Evolutionary conservation across 1,140 invertebrate species (phyloP).

Genomic region (Drosophila asahinai): DNA sequence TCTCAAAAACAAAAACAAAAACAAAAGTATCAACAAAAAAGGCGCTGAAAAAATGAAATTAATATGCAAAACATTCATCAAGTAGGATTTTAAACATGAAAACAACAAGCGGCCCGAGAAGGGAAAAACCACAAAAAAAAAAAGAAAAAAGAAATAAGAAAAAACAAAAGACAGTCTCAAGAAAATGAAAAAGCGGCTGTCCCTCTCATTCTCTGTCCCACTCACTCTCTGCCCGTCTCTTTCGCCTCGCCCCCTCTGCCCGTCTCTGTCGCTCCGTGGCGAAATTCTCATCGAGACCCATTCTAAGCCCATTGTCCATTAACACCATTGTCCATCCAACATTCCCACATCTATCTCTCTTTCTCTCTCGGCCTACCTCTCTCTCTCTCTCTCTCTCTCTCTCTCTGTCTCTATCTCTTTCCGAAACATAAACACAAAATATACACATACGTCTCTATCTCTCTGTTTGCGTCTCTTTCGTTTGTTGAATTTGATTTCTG

Average conservation of each 20-base stretch:
- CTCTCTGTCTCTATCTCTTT: constrained; percentile 13
- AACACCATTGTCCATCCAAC: constrained; percentile 75
- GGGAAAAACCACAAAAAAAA: constrained; percentile 14
- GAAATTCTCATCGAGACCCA: constrained; percentile 41
- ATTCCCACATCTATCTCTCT: constrained; percentile 56
- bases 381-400: constrained; percentile 22
- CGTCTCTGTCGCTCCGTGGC: constrained; percentile 21
- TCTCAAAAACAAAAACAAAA: constrained; percentile 9
- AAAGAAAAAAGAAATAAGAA: neutral
- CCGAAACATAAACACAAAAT: constrained; percentile 5
- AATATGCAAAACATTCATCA: constrained; percentile 55
- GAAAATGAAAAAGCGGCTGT: constrained; percentile 40
- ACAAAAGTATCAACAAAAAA: neutral
- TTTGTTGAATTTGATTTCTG: constrained; percentile 46
- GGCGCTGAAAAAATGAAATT: constrained; percentile 44
- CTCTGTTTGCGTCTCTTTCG: constrained; percentile 26
- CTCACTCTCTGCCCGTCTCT: constrained; percentile 2
- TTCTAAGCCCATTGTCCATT: constrained; percentile 57
- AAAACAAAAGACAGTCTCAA: constrained; percentile 31
- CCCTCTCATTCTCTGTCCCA: constrained; percentile 12
- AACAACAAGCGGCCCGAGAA: constrained; percentile 32
- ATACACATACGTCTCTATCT: constrained; percentile 19
- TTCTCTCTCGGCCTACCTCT: constrained; percentile 31
- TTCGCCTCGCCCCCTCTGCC: neutral
- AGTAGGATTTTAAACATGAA: constrained; percentile 49